Evolutionary conservation across 2,113 vertebrate genomes (phyloP).

Genomic region (Melanerpes formicivorus): DNA sequence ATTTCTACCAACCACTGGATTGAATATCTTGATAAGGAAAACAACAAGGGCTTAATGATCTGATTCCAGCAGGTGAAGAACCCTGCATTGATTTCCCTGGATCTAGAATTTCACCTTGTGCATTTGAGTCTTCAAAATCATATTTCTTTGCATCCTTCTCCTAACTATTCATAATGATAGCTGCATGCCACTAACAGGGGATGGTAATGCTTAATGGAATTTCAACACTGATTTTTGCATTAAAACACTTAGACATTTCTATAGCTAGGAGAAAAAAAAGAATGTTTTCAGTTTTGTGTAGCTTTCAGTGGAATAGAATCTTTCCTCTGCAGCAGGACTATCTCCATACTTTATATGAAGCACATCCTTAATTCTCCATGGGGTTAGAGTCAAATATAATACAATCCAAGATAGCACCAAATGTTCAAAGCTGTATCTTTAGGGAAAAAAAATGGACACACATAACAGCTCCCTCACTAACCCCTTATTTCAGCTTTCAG

Average conservation of each 20-base stretch:
- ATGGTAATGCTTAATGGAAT: not conserved
- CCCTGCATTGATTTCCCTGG: not conserved
- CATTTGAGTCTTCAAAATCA: not conserved
- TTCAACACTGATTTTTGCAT: not conserved
- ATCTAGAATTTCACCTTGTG: not conserved
- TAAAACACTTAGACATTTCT: not conserved
- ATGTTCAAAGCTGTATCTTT: not conserved
- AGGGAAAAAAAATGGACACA: not conserved
- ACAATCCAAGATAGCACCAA: not conserved
- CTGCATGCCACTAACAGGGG: not conserved
- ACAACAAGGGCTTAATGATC: not conserved
- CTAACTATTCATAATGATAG: not conserved
- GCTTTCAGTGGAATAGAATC: not conserved
- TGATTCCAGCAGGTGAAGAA: not conserved
- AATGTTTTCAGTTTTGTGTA: not conserved
- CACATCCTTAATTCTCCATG: not conserved
- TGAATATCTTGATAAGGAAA: not conserved
- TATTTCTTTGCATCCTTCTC: not conserved
- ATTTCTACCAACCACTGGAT: not conserved
- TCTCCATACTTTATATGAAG: fast-evolving
- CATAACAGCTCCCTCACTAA: not conserved
- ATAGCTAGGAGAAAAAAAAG: not conserved
- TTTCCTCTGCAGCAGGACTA: not conserved
- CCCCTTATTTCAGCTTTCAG: not conserved
- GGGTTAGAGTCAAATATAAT: not conserved